Evolutionary conservation across 2,797 vertebrate species (phyloP).

Genomic region (Spinus pinus): DNA sequence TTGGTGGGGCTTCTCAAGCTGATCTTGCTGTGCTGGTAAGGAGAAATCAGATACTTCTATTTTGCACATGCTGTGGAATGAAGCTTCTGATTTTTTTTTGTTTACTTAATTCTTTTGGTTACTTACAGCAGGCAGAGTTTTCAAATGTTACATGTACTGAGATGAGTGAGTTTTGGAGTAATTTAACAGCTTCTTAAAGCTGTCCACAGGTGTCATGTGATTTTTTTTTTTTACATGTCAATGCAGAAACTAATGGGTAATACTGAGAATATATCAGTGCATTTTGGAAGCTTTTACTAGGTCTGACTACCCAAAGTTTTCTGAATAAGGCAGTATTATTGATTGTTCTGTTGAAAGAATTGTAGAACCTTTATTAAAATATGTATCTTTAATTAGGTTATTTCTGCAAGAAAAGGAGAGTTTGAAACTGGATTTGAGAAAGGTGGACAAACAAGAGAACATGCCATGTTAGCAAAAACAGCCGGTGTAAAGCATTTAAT

Average conservation of each 20-base stretch:
- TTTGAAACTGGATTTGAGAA: slow-evolving; percentile 99
- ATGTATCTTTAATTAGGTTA: slow-evolving; percentile 81
- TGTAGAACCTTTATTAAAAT: neutral
- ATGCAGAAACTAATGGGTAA: neutral
- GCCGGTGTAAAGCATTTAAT: slow-evolving; percentile 97
- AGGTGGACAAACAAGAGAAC: slow-evolving; percentile 96
- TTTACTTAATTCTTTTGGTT: neutral
- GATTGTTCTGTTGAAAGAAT: neutral
- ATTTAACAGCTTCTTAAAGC: neutral
- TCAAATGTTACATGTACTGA: neutral
- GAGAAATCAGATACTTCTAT: neutral
- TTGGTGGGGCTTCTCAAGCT: slow-evolving; percentile 95
- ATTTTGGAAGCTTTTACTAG: neutral
- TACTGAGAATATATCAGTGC: neutral
- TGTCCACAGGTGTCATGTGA: neutral
- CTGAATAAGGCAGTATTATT: neutral
- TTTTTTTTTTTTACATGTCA: neutral
- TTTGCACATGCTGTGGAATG: neutral
- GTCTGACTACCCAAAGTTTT: neutral
- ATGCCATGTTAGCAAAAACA: slow-evolving; percentile 98
- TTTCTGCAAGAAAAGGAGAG: slow-evolving; percentile 97
- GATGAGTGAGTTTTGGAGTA: neutral
- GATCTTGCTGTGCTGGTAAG: slow-evolving; percentile 96
- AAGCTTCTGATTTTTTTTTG: neutral
- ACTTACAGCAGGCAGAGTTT: neutral